Conservation (phyloP, 2,113 vertebrate genomes). For the Ivindomyrus marchei region DNA sequence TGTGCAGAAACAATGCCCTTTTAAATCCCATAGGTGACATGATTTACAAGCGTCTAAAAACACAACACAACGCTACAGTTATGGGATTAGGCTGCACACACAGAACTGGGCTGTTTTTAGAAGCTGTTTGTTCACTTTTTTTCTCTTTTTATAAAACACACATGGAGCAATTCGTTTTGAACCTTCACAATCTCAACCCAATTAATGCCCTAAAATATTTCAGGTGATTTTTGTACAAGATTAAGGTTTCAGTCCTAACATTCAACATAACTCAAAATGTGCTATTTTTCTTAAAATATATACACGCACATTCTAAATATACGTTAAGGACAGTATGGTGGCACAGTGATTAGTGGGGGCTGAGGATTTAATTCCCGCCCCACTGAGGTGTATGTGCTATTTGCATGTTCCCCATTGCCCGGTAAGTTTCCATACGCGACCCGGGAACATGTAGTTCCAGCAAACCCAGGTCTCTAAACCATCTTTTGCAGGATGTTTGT, state of each 20-base stretch:
- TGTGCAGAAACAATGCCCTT: conserved; percentile 15
- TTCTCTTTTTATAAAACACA: neutral
- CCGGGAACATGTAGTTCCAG: neutral
- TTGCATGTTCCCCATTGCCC: neutral
- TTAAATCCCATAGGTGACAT: conserved; percentile 19
- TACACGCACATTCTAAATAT: neutral
- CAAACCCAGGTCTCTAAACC: neutral
- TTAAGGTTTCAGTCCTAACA: neutral
- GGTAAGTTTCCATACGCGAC: neutral
- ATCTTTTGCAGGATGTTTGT: neutral
- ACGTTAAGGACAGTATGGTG: neutral
- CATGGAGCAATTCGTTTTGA: neutral
- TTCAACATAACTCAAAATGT: neutral
- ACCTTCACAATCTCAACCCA: neutral
- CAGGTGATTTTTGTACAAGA: neutral
- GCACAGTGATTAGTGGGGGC: neutral
- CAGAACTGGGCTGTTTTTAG: neutral
- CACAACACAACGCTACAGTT: neutral
- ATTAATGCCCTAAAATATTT: neutral
- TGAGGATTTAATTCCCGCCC: neutral
- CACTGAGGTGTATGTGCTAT: neutral
- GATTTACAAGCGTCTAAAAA: conserved; percentile 14
- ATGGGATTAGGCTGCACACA: neutral
- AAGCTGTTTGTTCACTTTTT: neutral
- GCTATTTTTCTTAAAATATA: neutral